Percentiles rank a stretch among this genome's conserved stretches.
These are phyloP conservation scores for Solenodon paradoxus DNA, from an alignment of 2,113 vertebrate genomes.

Conservation along the genomic window DNA sequence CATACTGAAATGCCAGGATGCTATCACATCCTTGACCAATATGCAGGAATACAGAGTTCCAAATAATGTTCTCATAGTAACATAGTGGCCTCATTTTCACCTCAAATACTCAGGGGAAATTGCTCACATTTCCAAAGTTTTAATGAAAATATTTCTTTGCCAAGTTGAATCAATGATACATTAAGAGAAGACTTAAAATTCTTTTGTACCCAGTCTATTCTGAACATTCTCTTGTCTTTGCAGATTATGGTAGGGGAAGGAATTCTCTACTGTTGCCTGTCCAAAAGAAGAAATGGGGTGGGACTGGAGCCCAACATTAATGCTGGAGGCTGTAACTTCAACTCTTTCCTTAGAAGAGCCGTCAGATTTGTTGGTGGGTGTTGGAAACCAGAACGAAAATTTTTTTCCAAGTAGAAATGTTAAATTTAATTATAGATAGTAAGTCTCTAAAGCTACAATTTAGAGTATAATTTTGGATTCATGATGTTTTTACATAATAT, in stretches of 20 bases:
- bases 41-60: background rate
- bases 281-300: constrained; percentile 87
- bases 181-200: constrained; percentile 6
- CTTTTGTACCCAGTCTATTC: constrained; percentile 39
- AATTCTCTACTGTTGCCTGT: constrained; percentile 96
- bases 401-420: constrained; percentile 35
- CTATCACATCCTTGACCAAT: background rate
- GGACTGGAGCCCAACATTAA: constrained; percentile 95
- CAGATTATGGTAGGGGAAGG: constrained; percentile 99
- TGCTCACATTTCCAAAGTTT: constrained; percentile 6
- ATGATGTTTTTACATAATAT: constrained; percentile 6
- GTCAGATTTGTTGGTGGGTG: constrained; percentile 95
- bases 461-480: constrained; percentile 27
- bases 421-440: constrained; percentile 64
- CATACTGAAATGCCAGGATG: background rate
- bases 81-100: background rate
- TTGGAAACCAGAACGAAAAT: constrained; percentile 45
- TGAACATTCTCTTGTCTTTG: constrained; percentile 71
- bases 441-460: constrained; percentile 61
- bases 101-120: constrained; percentile 18
- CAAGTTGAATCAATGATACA: background rate
- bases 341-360: constrained; percentile 96
- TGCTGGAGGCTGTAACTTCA: constrained; percentile 98
- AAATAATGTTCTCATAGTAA: background rate
- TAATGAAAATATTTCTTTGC: background rate